Evolutionary conservation across 2,888 invertebrate genomes (phyloP), one percentile per base, ranked within the genome.

Genomic region (Cheilosia impressa): DNA sequence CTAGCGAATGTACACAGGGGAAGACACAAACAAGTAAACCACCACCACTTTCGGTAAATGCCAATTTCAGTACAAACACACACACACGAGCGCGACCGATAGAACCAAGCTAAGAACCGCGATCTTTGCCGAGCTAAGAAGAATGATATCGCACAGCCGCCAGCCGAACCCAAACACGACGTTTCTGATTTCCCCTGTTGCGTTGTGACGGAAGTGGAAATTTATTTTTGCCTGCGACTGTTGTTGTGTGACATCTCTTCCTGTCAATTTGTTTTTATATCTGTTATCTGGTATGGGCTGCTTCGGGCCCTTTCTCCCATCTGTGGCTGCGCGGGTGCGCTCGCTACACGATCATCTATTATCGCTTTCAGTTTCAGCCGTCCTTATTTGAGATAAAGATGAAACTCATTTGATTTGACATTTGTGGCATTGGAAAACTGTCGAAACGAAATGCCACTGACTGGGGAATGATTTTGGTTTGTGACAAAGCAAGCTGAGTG

Each of bases 31-130:
- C 57, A 80, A 71, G 75, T 71, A 66, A 45, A 17, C 17, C 80
- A 71, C 62, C 65, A 76, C 72, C 24, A 69, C 22, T 73, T 75
- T 43, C 47, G 66, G 45, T 58, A 43, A 50, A 62, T 22, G 58
- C 22, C 52, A 57, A 63, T 69, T 69, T 62, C 69, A 15, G 17
- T 43, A 41, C 19, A 31, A 45, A 27, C 52, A 38, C 65, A 72
- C 62, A 17, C 63, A 78, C 63, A 78, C 63, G 3, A 62, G 10
- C 10, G 52, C 55, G 22, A 15, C 41, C 55, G 34, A 72, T 45
- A 60, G 65, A 77, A 73, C 72, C 79, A 78, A 83, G 82, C 82
- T 72, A 77, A 77, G 53, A 76, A 69, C 75, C 15, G 52, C 38
- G 55, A 57, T 81, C 58, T 81, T 69, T 81, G 63, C 69, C 65